phyloP scores from a whole-genome alignment of 2,797 vertebrate genomes.

The Carcharodon carcharias region DNA sequence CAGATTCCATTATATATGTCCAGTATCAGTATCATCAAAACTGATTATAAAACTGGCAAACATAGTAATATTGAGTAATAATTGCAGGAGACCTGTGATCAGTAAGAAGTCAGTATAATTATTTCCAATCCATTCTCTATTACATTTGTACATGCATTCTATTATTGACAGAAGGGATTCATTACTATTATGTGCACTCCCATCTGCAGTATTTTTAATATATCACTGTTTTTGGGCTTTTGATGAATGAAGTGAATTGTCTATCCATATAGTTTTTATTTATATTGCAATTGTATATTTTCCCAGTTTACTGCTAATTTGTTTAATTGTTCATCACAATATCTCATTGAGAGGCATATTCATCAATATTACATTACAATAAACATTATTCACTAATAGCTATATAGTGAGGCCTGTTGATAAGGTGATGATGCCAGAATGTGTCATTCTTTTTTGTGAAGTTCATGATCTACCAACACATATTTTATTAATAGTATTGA shows the following conservation, averaged over 20 bases:
- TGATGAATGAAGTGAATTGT: background rate
- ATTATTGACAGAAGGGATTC: background rate
- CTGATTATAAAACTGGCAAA: background rate
- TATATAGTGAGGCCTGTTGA: background rate
- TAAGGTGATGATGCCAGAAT: background rate
- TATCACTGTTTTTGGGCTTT: background rate
- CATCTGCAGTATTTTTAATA: background rate
- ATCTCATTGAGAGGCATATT: background rate
- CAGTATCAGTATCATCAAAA: background rate
- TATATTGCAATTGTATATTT: background rate
- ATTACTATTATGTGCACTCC: background rate
- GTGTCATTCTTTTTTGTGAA: background rate
- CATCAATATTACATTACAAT: background rate
- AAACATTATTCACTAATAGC: background rate
- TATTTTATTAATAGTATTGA: background rate
- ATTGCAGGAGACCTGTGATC: background rate
- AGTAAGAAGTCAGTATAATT: background rate
- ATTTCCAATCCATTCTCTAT: background rate
- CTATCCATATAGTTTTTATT: background rate
- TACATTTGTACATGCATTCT: background rate
- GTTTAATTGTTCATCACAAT: background rate
- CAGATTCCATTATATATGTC: background rate
- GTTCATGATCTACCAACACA: background rate
- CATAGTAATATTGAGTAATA: no score
- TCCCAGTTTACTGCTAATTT: background rate